Percentiles rank a stretch among this genome's conserved stretches.
These are phyloP conservation scores for Dendrolimus houi DNA, from an alignment of 2,888 invertebrate genomes.

Conservation along the genomic window DNA sequence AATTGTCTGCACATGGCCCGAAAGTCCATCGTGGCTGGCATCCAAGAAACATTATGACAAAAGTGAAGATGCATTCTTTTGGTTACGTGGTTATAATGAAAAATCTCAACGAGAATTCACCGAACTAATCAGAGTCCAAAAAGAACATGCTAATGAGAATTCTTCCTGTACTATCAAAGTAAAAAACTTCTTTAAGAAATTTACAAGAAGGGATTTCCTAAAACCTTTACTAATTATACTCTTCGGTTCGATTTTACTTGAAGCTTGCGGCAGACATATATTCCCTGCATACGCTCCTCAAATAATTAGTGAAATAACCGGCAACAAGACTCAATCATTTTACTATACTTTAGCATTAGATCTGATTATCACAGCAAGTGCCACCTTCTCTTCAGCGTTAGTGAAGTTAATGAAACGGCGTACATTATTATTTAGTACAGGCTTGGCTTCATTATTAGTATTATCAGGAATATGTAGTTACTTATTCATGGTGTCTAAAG, in stretches of 20 bases:
- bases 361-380: conserved; percentile 19
- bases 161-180: background rate
- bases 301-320: conserved; percentile 24
- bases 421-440: conserved; percentile 30
- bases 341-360: conserved; percentile 28
- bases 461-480: conserved; percentile 23
- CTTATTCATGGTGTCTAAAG: conserved; percentile 21
- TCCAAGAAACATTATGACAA: conserved; percentile 44
- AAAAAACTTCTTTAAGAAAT: conserved; percentile 11
- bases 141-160: conserved; percentile 8
- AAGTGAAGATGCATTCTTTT: conserved; percentile 64
- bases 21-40: conserved; percentile 78
- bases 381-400: conserved; percentile 27
- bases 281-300: conserved; percentile 31
- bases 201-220: conserved; percentile 18
- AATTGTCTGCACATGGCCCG: conserved; percentile 64
- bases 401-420: conserved; percentile 32
- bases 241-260: conserved; percentile 20
- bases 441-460: conserved; percentile 24
- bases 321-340: conserved; percentile 13
- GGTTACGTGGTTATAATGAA: conserved; percentile 58
- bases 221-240: conserved; percentile 21
- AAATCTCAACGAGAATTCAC: conserved; percentile 22
- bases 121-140: conserved; percentile 26
- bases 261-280: conserved; percentile 25